These are phyloP conservation scores for Pachycephala philippinensis DNA, from an alignment of 2,113 vertebrate species.

Conservation along the genomic window DNA sequence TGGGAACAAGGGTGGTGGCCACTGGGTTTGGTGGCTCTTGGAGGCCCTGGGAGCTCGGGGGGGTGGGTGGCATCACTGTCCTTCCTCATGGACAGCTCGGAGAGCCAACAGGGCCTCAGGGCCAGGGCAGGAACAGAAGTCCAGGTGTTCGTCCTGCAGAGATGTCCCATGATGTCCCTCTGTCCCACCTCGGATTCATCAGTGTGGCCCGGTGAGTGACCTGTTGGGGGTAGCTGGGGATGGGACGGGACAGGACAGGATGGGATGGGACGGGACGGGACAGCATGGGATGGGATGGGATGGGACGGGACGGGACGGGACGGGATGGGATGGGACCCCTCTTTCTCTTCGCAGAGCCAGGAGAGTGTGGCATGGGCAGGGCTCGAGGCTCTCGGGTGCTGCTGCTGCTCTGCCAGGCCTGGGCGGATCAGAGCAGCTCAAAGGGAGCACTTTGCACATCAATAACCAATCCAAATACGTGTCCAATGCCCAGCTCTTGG, in stretches of 20 bases:
- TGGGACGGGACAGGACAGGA: rapidly evolving
- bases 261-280: not conserved
- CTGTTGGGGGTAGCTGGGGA: not conserved
- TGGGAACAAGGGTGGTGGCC: not conserved
- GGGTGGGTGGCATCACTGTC: not conserved
- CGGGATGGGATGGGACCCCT: not conserved
- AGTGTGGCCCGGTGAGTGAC: no score
- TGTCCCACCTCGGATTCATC: no score
- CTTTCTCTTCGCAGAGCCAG: not conserved
- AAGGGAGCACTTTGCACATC: not conserved
- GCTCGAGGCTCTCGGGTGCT: rapidly evolving
- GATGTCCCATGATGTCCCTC: no score
- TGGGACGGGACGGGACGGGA: not conserved
- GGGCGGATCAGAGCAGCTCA: rapidly evolving
- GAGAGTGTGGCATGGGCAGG: not conserved
- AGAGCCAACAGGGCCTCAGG: rapidly evolving
- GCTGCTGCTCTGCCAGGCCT: not conserved
- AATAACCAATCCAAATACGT: not conserved
- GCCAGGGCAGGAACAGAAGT: not conserved
- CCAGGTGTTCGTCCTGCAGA: no score
- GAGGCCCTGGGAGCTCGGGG: rapidly evolving
- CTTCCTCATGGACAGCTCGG: not conserved
- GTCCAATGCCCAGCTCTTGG: not conserved
- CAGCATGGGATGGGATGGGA: not conserved
- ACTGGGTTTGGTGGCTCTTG: not conserved